These are phyloP conservation scores for Drosophila rubida DNA, from an alignment of 2,888 invertebrate species.

Conservation along the genomic window DNA sequence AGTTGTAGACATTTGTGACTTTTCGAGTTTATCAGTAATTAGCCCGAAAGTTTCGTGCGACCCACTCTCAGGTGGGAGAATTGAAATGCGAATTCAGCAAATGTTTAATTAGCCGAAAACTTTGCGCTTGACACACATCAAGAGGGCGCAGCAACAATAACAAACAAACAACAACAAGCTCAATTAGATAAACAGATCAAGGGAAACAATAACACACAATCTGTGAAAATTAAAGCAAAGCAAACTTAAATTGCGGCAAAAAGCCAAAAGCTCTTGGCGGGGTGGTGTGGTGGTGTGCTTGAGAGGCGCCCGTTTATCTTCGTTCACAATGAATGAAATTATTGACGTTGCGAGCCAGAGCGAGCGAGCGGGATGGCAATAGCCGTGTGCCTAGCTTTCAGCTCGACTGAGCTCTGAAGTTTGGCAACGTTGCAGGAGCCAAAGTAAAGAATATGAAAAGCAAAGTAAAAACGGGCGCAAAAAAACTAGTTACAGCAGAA, in stretches of 20 bases:
- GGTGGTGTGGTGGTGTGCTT: not conserved
- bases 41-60: constrained; percentile 13
- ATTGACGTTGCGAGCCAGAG: constrained; percentile 44
- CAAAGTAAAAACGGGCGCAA: constrained; percentile 75
- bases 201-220: constrained; percentile 15
- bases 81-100: constrained; percentile 24
- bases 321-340: constrained; percentile 72
- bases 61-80: constrained; percentile 18
- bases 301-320: constrained; percentile 49
- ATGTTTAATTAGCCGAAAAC: constrained; percentile 31
- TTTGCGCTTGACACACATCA: constrained; percentile 44
- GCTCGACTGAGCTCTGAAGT: constrained; percentile 45
- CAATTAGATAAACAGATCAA: constrained; percentile 39
- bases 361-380: constrained; percentile 7
- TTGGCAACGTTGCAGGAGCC: constrained; percentile 60
- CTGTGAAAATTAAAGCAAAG: constrained; percentile 38
- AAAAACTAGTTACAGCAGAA: constrained; percentile 66
- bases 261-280: constrained; percentile 26
- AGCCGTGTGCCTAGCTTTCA: constrained; percentile 28
- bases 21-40: constrained; percentile 29
- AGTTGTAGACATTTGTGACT: not conserved
- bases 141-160: not conserved
- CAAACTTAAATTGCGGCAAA: constrained; percentile 54
- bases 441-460: constrained; percentile 58
- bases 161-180: constrained; percentile 17